phyloP scores from a whole-genome alignment of 2,797 vertebrate species.

The Channa striata region DNA sequence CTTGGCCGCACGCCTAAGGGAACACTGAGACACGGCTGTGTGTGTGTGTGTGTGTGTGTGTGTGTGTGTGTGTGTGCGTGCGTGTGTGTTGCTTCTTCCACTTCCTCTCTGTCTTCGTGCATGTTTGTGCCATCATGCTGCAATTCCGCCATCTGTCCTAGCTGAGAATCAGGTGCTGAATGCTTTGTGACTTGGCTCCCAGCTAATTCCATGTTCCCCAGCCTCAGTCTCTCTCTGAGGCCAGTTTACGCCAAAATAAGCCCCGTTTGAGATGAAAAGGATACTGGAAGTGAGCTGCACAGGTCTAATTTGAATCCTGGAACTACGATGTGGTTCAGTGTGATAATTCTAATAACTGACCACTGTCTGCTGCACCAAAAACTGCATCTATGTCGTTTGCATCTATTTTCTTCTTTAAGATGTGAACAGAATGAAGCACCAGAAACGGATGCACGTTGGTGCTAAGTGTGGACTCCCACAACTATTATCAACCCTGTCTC shows the following conservation, averaged over 20 bases:
- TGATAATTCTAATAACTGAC: conserved; percentile 2
- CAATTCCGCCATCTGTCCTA: conserved; percentile 79
- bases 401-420: background rate
- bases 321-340: conserved; percentile 42
- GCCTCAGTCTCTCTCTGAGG: conserved; percentile 58
- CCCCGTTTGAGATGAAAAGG: conserved; percentile 58
- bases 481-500: conserved; percentile 21
- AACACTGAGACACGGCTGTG: conserved; percentile 49
- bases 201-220: conserved; percentile 66
- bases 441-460: background rate
- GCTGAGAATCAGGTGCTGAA: conserved; percentile 76
- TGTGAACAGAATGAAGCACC: background rate
- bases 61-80: conserved; percentile 32
- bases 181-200: conserved; percentile 74
- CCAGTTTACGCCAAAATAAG: conserved; percentile 67
- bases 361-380: too few species aligned
- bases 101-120: conserved; percentile 51
- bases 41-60: conserved; percentile 28
- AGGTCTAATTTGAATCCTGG: conserved; percentile 49
- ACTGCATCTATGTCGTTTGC: too few species aligned
- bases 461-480: conserved; percentile 27
- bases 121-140: conserved; percentile 70
- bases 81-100: conserved; percentile 44
- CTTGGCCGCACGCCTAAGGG: conserved; percentile 59
- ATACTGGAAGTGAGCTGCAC: conserved; percentile 41